Evolutionary conservation across 2,797 vertebrate genomes (phyloP), one percentile per base, ranked within the genome.

Genomic region (Cyclura pinguis): DNA sequence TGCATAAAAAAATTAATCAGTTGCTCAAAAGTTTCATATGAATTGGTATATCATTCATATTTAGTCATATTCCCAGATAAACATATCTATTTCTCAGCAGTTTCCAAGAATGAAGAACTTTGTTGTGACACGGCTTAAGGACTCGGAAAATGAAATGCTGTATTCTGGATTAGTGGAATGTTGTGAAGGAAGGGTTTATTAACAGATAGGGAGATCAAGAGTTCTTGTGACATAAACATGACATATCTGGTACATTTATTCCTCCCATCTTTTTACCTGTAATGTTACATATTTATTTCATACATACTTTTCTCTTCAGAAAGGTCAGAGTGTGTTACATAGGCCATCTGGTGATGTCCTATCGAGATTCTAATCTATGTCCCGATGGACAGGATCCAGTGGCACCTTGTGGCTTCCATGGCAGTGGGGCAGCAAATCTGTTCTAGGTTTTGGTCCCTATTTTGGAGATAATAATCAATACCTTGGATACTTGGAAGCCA

Each of bases 61-160:
- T 86, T 64, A 89, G 88, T 59, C 72, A 86, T 59, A 76, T 84
- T 89, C n/a, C 80, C 84, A 47, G 35, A 91, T 87, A 93, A 92
- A 69, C 22, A 80, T 29, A 69, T 50, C 24, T 69, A 57, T 57
- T 72, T 82, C 14, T 57, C 24, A 73, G 50, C 12, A 52, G 91
- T 1, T 73, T 1, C 32, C 74, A 50, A 80, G 52, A 55, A 91
- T 0, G 10, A 32, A 88, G 47, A 74, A 77, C 55, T 0, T 92
- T 10, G 67, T 24, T 67, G 6, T 14, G 42, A 47, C 24, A 7
- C 18, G 3, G 22, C 12, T 38, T 14, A 80, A 78, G 12, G 24
- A 24, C 52, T 29, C 7, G 14, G 72, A 16, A 78, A 62, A 42
- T 24, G 35, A 50, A 77, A 22, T 38, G 42, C 24, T 74, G 38